Evolutionary conservation across 2,888 invertebrate genomes (phyloP).

Genomic region (Euplexia lucipara): DNA sequence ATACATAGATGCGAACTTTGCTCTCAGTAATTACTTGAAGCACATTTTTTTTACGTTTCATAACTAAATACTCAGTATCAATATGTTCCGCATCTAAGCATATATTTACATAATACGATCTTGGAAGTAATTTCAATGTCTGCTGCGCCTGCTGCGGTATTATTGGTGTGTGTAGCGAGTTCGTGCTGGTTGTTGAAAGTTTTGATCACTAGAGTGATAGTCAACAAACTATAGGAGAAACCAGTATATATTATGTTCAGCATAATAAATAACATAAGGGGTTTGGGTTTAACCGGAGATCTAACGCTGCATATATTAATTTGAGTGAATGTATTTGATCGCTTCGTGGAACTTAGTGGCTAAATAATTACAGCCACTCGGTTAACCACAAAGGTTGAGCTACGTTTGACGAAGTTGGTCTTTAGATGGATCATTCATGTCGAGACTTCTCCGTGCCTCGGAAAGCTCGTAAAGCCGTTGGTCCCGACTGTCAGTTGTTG

Average conservation of each 20-base stretch:
- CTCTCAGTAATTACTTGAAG: not conserved
- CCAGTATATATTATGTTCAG: slow-evolving; percentile 11
- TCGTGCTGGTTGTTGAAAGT: not conserved
- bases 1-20: not conserved
- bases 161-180: not conserved
- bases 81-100: not conserved
- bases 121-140: not conserved
- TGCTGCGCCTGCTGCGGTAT: not conserved
- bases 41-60: not conserved
- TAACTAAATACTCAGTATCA: not conserved
- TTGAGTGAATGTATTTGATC: not conserved
- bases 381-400: too few species aligned
- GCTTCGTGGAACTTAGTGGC: too few species aligned
- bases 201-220: slow-evolving; percentile 5
- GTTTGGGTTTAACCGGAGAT: slow-evolving; percentile 2
- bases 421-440: too few species aligned
- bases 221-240: slow-evolving; percentile 27
- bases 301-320: not conserved
- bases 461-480: too few species aligned
- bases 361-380: too few species aligned
- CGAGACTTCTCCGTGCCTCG: too few species aligned
- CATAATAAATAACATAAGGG: slow-evolving; percentile 2
- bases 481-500: too few species aligned
- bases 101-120: too few species aligned
- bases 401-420: too few species aligned